Percentiles rank a stretch among this genome's conserved stretches.
phyloP scores from a whole-genome alignment of 1,140 invertebrate genomes.

The Calycopis cecrops region DNA sequence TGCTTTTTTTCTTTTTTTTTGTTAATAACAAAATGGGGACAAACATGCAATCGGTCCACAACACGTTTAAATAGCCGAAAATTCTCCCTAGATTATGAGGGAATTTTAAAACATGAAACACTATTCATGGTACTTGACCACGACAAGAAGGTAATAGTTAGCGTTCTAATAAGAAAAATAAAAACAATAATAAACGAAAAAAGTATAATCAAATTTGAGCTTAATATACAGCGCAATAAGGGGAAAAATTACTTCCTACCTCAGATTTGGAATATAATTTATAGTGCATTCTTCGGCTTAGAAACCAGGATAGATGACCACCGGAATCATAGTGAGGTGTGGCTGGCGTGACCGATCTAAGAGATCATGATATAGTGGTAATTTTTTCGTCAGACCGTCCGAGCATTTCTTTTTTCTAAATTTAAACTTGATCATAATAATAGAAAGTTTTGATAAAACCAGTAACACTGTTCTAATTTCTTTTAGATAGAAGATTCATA shows the following conservation, averaged over 20 bases:
- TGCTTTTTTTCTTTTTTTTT: no score
- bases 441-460: neutral
- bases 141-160: constrained; percentile 41
- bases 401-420: neutral
- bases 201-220: neutral
- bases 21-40: no score
- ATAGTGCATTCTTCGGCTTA: neutral
- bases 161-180: neutral
- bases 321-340: neutral
- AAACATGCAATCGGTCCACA: no score
- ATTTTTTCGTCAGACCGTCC: neutral
- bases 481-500: no score
- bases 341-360: neutral
- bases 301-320: neutral
- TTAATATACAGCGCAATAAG: neutral
- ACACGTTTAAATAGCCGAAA: no score
- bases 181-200: neutral
- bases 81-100: constrained; percentile 9
- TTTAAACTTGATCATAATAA: neutral
- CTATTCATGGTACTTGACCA: constrained; percentile 45
- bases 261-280: neutral
- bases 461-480: no score
- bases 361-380: neutral
- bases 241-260: neutral
- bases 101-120: constrained; percentile 37